Conservation (phyloP, 2,113 vertebrate species). For the Excalfactoria chinensis region DNA sequence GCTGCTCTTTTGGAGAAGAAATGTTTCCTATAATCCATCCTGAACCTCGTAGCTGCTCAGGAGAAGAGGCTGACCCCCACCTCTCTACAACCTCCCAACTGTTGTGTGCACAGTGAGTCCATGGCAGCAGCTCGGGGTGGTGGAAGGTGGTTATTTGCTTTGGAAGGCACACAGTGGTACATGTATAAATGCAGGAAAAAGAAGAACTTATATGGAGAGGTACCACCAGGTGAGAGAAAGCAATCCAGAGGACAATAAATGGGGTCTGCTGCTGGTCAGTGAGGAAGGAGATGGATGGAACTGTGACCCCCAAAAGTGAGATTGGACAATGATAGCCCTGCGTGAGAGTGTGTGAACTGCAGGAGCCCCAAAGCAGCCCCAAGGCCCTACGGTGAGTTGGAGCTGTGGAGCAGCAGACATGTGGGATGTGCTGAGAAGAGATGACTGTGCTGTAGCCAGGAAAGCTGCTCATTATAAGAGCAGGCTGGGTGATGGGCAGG, state of each 20-base stretch:
- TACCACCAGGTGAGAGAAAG: background rate
- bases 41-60: no score
- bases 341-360: background rate
- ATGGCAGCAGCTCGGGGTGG: background rate
- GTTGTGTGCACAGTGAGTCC: background rate
- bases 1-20: no score
- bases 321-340: background rate
- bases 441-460: background rate
- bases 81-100: no score
- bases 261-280: background rate
- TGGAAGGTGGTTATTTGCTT: background rate
- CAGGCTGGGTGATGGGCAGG: background rate
- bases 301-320: background rate
- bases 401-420: background rate
- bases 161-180: background rate
- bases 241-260: background rate
- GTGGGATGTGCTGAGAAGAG: background rate
- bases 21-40: no score
- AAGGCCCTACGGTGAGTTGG: background rate
- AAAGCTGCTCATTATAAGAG: background rate
- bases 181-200: background rate
- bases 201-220: background rate
- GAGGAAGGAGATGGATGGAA: background rate
- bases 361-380: background rate
- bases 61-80: no score